Evolutionary conservation across 1,140 invertebrate species (phyloP).

Genomic region (Cotesia glomerata): DNA sequence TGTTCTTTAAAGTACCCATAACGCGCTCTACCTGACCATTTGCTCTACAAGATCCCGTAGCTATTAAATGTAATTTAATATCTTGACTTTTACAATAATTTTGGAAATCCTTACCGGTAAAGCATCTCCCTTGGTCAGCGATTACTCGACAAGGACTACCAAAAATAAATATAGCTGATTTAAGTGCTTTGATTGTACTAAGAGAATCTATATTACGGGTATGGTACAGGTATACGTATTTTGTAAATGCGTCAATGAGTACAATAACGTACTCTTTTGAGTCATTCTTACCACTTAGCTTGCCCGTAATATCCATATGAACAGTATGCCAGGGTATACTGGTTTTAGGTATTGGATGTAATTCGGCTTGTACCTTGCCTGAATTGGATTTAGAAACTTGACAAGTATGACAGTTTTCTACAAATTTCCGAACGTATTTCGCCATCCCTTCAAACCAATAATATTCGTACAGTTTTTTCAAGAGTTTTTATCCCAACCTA

Average conservation of each 20-base stretch:
- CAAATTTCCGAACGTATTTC: conserved; percentile 36
- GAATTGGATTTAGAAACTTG: conserved; percentile 34
- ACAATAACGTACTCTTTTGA: conserved; percentile 42
- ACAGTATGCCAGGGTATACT: conserved; percentile 45
- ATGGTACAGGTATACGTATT: conserved; percentile 22
- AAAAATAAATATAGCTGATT: conserved; percentile 37
- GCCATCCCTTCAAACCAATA: conserved; percentile 45
- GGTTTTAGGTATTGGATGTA: conserved; percentile 38
- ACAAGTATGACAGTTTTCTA: conserved; percentile 40
- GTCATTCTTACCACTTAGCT: conserved; percentile 32
- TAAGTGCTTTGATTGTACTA: conserved; percentile 6
- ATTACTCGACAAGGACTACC: conserved; percentile 41
- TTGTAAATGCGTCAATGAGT: conserved; percentile 48
- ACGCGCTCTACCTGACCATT: conserved; percentile 44
- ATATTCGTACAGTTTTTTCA: conserved; percentile 37
- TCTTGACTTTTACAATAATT: conserved; percentile 41
- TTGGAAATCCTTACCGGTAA: conserved; percentile 43
- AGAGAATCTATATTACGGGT: conserved; percentile 6
- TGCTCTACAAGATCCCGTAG: conserved; percentile 15
- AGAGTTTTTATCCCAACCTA: conserved; percentile 43
- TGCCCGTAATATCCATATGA: conserved; percentile 41
- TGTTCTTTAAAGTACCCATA: conserved; percentile 43
- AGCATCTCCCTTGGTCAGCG: conserved; percentile 47
- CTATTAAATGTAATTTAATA: conserved; percentile 23
- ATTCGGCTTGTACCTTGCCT: conserved; percentile 22